Evolutionary conservation across 2,113 vertebrate genomes (phyloP).

Genomic region (Penelope pileata): DNA sequence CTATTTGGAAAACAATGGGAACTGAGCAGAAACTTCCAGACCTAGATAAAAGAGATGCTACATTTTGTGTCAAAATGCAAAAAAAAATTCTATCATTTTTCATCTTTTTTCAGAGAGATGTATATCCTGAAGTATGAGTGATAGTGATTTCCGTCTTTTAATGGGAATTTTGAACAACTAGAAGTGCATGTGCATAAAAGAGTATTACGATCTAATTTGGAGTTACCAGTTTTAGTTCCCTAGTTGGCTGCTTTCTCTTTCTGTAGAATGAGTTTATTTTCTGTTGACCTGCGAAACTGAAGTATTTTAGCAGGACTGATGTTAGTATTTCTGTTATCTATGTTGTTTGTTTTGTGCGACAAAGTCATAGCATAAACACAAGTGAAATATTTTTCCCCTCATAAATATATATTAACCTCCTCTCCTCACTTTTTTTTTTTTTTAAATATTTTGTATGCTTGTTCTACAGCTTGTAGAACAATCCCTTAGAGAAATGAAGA

Average conservation of each 20-base stretch:
- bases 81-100: background rate
- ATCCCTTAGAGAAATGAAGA: background rate
- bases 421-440: background rate
- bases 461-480: background rate
- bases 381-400: slow-evolving; percentile 39
- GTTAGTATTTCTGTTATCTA: slow-evolving; percentile 25
- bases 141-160: background rate
- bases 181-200: background rate
- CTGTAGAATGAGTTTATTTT: background rate
- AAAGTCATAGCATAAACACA: slow-evolving; percentile 47
- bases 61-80: background rate
- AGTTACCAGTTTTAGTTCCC: background rate
- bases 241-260: slow-evolving; percentile 16
- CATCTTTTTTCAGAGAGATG: background rate
- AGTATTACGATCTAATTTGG: background rate
- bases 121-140: background rate
- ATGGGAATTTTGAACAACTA: background rate
- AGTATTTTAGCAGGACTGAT: slow-evolving; percentile 30
- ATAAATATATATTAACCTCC: slow-evolving; percentile 53
- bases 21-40: background rate
- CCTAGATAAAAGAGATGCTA: background rate
- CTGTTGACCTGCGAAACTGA: background rate
- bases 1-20: background rate
- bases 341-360: background rate
- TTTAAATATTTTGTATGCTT: background rate